Conservation (phyloP, 2,888 invertebrate species). For the Drosophila fulvimacula region DNA sequence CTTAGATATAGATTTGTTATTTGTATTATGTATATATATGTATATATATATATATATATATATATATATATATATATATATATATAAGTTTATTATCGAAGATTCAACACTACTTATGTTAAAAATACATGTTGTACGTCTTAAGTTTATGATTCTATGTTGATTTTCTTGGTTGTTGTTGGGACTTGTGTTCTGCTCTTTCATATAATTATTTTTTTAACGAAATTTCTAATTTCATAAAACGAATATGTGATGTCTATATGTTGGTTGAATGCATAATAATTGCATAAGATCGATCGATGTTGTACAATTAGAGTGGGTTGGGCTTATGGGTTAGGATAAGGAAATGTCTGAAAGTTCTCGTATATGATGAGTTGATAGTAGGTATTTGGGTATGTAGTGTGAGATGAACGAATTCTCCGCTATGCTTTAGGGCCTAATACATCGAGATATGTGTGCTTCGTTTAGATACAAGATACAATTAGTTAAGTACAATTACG, state of each 20-base stretch:
- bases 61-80: constrained; percentile 43
- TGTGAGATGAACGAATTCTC: constrained; percentile 45
- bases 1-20: constrained; percentile 19
- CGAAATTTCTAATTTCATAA: constrained; percentile 75
- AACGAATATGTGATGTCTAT: constrained; percentile 57
- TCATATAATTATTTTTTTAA: constrained; percentile 23
- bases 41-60: constrained; percentile 47
- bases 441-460: constrained; percentile 75
- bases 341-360: constrained; percentile 52
- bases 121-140: constrained; percentile 73
- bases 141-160: constrained; percentile 62
- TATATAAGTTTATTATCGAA: constrained; percentile 76
- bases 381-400: constrained; percentile 16
- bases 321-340: constrained; percentile 49
- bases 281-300: constrained; percentile 73
- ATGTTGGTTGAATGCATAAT: constrained; percentile 61
- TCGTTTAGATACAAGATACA: constrained; percentile 77
- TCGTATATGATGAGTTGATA: constrained; percentile 36
- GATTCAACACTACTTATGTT: constrained; percentile 79
- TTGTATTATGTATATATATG: constrained; percentile 51
- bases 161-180: constrained; percentile 38
- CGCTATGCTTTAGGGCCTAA: constrained; percentile 50
- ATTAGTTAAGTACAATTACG: constrained; percentile 75
- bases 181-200: not conserved
- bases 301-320: constrained; percentile 65